Evolutionary conservation across 1,140 invertebrate species (phyloP), one percentile per base, ranked within the genome.

Genomic region (Pogonomyrmex californicus): DNA sequence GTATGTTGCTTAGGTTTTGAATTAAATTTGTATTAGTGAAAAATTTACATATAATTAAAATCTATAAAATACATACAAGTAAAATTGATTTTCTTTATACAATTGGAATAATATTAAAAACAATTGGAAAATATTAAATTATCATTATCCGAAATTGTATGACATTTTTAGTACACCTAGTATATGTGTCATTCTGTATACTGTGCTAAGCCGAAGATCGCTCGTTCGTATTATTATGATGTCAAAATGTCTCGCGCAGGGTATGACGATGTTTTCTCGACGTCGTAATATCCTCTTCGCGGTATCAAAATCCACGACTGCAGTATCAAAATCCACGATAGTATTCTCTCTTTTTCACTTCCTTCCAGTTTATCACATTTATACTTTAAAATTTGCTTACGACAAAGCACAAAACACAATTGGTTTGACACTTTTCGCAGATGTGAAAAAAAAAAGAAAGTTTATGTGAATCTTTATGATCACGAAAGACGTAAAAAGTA

Each of bases 201-300:
- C 38, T 41, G n/a, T n/a, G 30, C 58, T 82, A 68, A 87, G 63
- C 62, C 77, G 56, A 83, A 89, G 85, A 77, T 70, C 66, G 70
- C 73, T 88, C 63, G 70, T 56, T 86, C 62, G 73, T 89, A 77
- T 89, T 78, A 87, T 89, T 83, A 89, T 73, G 78, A 87, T 47
- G 85, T 90, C 83, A 89, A 90, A 89, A 75, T 90, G 87, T 87
- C 85, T 58, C n/a, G 71, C 51, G 54, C 87, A 87, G 65, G 49
- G 47, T 89, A 89, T 82, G 87, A 87, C 87, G 58, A 78, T 79
- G 88, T 78, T 87, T n/a, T 85, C 66, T 44, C 77, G 88, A 89
- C 87, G 30, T 60, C 44, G 77, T 81, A 90, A 89, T 90, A 90
- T 89, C 58, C 85, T 86, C 58, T 41, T 23, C 56, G 56, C 54